Conservation (phyloP, 35 echinoderm and acorn worm species). For the Holothuria glaberrima region DNA sequence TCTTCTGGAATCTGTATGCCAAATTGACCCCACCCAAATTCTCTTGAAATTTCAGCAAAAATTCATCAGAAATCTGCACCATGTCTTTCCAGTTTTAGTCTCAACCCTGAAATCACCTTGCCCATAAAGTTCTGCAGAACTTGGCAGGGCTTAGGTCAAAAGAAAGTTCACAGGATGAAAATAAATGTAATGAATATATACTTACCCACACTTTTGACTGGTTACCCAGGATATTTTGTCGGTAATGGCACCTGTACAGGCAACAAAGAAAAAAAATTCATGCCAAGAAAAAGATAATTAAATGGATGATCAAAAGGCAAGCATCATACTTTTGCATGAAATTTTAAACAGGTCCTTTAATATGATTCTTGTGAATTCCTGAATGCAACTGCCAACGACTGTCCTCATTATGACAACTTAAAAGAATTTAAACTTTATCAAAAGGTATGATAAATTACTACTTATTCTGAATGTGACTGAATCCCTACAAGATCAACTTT, state of each 20-base stretch:
- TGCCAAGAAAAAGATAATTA: not conserved
- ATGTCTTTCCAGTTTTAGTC: too few relatives aligned
- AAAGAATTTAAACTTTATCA: too few relatives aligned
- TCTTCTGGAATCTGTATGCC: not conserved
- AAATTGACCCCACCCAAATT: not conserved
- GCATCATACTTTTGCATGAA: not conserved
- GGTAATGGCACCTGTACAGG: slow-evolving; percentile 8
- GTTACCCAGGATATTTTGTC: slow-evolving; percentile 26
- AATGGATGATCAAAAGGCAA: not conserved
- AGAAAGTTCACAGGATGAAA: not conserved
- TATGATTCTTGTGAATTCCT: not conserved
- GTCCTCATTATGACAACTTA: too few relatives aligned
- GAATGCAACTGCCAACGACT: not conserved
- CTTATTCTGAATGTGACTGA: too few relatives aligned
- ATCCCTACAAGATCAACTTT: too few relatives aligned
- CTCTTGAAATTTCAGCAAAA: not conserved
- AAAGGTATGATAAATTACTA: too few relatives aligned
- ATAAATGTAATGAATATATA: not conserved
- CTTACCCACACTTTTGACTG: slow-evolving; percentile 34
- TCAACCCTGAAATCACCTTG: not conserved
- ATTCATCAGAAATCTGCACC: too few relatives aligned
- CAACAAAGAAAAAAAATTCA: not conserved
- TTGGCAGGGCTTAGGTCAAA: not conserved
- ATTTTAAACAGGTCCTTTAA: not conserved
- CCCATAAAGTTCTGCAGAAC: not conserved